Evolutionary conservation across 2,113 vertebrate genomes (phyloP).

Genomic region (Callorhinus ursinus): DNA sequence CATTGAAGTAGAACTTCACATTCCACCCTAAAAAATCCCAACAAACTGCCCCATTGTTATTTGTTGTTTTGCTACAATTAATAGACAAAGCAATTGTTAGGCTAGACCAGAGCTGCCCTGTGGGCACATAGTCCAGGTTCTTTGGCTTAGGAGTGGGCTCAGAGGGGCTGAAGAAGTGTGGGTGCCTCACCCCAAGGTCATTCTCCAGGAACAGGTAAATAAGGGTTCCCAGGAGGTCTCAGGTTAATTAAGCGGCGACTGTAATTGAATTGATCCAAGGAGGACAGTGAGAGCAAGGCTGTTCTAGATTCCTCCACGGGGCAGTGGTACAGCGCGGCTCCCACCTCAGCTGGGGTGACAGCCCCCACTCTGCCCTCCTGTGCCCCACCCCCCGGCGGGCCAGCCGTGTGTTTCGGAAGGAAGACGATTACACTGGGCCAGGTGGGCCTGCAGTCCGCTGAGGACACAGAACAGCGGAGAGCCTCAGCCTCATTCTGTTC

Average conservation of each 20-base stretch:
- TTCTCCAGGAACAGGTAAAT: neutral
- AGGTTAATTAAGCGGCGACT: rapidly evolving
- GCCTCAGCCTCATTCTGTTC: neutral
- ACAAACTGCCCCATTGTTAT: conserved; percentile 27
- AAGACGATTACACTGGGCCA: neutral
- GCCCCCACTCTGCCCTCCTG: rapidly evolving
- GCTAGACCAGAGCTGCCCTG: neutral
- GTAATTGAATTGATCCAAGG: neutral
- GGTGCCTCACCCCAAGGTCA: neutral
- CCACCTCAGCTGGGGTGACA: too few species aligned
- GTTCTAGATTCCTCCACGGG: neutral
- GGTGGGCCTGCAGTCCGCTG: neutral
- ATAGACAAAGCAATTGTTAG: neutral
- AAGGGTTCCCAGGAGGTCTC: neutral
- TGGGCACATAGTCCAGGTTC: neutral
- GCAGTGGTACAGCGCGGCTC: too few species aligned
- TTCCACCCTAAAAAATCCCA: neutral
- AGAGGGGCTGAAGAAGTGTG: neutral
- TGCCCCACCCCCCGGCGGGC: neutral
- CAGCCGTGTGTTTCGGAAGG: neutral
- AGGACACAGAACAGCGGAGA: neutral
- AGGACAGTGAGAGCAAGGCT: neutral
- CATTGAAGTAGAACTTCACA: neutral
- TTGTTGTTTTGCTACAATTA: neutral
- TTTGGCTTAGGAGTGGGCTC: neutral